Conservation (phyloP, 2,797 vertebrate species). For the Enteromius paludinosus region DNA sequence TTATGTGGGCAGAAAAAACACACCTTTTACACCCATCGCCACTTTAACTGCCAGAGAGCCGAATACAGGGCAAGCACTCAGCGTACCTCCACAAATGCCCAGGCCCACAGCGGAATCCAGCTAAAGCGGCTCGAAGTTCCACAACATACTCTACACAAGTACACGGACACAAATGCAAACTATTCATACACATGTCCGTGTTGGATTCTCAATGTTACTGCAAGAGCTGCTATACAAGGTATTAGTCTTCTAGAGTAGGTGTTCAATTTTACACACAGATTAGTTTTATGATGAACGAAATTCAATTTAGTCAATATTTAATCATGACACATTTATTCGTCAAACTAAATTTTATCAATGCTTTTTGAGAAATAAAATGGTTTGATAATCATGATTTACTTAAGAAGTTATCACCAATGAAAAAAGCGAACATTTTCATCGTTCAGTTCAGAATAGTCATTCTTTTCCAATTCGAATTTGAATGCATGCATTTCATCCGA, state of each 20-base stretch:
- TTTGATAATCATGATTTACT: neutral
- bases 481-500: neutral
- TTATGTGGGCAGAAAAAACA: constrained; percentile 81
- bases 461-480: neutral
- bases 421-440: neutral
- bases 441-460: neutral
- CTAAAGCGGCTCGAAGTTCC: neutral
- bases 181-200: neutral
- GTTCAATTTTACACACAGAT: neutral
- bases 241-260: neutral
- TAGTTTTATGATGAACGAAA: neutral
- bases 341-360: neutral
- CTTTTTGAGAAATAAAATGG: neutral
- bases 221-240: neutral
- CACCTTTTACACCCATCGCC: constrained; percentile 78
- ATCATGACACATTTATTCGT: neutral
- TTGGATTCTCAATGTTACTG: constrained; percentile 6
- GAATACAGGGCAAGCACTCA: constrained; percentile 72
- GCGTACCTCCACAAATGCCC: constrained; percentile 72
- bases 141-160: constrained; percentile 16
- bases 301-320: neutral
- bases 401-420: neutral
- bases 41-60: constrained; percentile 74
- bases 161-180: neutral
- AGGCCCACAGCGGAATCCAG: constrained; percentile 48